Evolutionary conservation across 2,113 vertebrate genomes (phyloP).

Genomic region (Jacana jacana): DNA sequence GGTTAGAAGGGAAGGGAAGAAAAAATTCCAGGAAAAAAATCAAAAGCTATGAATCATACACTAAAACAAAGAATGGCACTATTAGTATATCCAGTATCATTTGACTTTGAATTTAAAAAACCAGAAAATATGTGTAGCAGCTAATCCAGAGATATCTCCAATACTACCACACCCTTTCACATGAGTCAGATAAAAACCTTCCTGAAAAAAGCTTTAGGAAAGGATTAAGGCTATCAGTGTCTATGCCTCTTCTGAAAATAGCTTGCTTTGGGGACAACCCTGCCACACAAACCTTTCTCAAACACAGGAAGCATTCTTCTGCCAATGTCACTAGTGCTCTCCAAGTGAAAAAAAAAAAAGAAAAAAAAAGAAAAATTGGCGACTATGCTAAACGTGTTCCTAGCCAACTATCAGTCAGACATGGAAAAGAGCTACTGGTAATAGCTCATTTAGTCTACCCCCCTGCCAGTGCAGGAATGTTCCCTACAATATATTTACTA

Average conservation of each 20-base stretch:
- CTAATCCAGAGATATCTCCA: constrained; percentile 23
- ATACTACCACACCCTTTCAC: constrained; percentile 7
- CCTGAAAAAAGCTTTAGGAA: constrained; percentile 9
- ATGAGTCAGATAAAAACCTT: constrained; percentile 5
- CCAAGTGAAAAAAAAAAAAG: background rate
- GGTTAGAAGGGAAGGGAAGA: background rate
- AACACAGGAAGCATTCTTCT: constrained; percentile 13
- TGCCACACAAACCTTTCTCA: constrained; percentile 12
- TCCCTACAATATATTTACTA: constrained; percentile 35
- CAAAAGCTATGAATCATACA: constrained; percentile 6
- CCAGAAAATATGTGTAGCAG: constrained; percentile 26
- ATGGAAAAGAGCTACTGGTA: constrained; percentile 58
- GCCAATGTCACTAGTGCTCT: constrained; percentile 44
- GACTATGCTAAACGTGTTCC: background rate
- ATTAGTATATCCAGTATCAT: background rate
- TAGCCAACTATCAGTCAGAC: constrained; percentile 59
- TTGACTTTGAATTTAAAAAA: constrained; percentile 17
- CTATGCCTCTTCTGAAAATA: constrained; percentile 2
- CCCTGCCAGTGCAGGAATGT: constrained; percentile 51
- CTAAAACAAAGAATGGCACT: background rate
- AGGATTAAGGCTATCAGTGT: constrained; percentile 28
- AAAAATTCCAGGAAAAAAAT: constrained; percentile 18
- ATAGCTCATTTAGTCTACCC: constrained; percentile 51
- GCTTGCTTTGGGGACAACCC: constrained; percentile 28
- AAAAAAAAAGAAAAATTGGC: background rate